Base-by-base conservation (phyloP, 2,888 invertebrate species). In the Maniola hyperantus region DNA sequence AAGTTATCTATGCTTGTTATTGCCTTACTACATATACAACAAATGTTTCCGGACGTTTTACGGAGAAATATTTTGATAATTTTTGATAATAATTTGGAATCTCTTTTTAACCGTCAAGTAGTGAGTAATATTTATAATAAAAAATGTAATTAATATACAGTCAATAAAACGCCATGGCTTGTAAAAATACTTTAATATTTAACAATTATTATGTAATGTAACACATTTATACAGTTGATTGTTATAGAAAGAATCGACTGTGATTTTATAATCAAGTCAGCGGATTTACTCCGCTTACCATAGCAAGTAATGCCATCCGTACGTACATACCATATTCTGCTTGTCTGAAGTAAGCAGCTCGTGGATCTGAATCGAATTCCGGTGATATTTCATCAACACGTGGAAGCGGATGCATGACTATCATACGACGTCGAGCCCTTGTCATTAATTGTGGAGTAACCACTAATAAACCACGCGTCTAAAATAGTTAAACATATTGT, bases 241-340 rank as follows among this genome's bases (percentile, higher is more conserved):
- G 26, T 26, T 26, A 26, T 26, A 2, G 26, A 2, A 26, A 26
- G 15, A 15, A 18, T 10, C 36, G 10, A 36, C 6, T 8, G 34
- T 18, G 39, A 46, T 18, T 53, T 6, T 36, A 7, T 36, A 36
- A 39, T 58, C 51, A 70, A 18, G 62, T 70, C 5, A 91, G 81
- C 0, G 91, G 92, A 70, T 91, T 91, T 11, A 88, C 87, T 61
- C 97, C 97, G 13, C 98, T 93, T 2, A 99, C 96, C 95, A 98
- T 97, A 0, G 98, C 96, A 18, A 99, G 92, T 1, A 99, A 91
- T 0, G 99, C 99, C 99, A 99, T 99, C 62, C 99, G 94, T 18
- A 99, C 97, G 82, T 97, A 99, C 96, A 99, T 97, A 71, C 99
- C 99, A 82, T 97, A 97, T 85, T 99, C 98, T 0, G 98, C 99